Percentiles rank a stretch among this genome's conserved stretches.
phyloP scores from a whole-genome alignment of 2,797 vertebrate genomes.

The Acridotheres tristis region DNA sequence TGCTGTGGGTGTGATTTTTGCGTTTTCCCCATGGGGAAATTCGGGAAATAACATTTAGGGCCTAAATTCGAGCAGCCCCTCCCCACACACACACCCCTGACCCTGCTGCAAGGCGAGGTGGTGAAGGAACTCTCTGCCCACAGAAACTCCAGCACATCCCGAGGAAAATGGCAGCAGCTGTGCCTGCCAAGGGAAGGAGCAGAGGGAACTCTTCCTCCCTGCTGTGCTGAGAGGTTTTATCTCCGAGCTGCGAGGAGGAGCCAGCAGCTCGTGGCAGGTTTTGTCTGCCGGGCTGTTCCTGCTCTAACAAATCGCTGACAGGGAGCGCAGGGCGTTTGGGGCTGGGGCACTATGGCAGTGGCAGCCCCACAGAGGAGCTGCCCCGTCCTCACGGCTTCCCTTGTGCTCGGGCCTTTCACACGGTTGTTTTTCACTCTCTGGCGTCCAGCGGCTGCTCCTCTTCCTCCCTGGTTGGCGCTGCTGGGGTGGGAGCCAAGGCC shows the following conservation, averaged over 20 bases:
- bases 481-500: not conserved
- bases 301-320: slow-evolving; percentile 1
- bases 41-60: too few relatives aligned
- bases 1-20: not conserved
- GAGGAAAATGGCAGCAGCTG: not conserved
- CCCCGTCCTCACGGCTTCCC: slow-evolving; percentile 38
- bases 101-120: rapidly evolving
- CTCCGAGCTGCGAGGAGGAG: not conserved
- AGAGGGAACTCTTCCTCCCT: not conserved
- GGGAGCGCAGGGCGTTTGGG: not conserved
- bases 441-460: not conserved
- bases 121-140: rapidly evolving
- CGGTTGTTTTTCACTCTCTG: not conserved
- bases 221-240: not conserved
- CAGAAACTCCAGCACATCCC: not conserved
- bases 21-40: too few relatives aligned
- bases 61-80: not conserved
- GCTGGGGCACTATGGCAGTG: not conserved
- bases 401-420: not conserved
- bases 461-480: rapidly evolving
- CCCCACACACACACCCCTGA: too few relatives aligned
- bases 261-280: not conserved
- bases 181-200: not conserved
- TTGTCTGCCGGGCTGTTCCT: not conserved
- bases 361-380: not conserved